Evolutionary conservation across 2,888 invertebrate species (phyloP).

Genomic region (Trachelus troglodyta): DNA sequence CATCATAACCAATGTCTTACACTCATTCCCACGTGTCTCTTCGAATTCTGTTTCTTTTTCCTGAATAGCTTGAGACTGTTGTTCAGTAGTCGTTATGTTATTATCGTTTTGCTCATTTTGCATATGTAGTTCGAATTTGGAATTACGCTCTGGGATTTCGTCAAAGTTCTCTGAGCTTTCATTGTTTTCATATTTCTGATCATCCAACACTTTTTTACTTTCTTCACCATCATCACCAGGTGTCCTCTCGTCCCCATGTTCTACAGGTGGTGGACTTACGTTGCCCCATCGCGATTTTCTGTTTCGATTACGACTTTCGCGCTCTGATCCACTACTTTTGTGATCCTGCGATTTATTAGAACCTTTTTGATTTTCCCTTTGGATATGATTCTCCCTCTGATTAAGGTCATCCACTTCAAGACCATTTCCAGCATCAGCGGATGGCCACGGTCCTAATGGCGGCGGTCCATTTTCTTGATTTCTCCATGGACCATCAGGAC

Average conservation of each 20-base stretch:
- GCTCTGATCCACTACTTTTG: conserved; percentile 29
- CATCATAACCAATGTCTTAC: background rate
- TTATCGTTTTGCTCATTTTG: background rate
- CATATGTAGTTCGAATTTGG: background rate
- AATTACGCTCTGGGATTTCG: conserved; percentile 13
- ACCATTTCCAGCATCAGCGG: conserved; percentile 38
- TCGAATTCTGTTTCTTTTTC: background rate
- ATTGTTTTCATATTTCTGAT: background rate
- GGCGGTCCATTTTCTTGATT: conserved; percentile 47
- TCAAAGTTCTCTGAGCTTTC: conserved; percentile 10
- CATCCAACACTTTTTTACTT: background rate
- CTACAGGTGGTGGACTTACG: conserved; percentile 39
- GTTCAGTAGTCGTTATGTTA: background rate
- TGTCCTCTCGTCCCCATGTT: conserved; percentile 4
- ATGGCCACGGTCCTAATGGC: conserved; percentile 36
- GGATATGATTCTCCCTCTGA: conserved; percentile 15
- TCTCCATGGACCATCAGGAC: conserved; percentile 49
- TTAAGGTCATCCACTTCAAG: conserved; percentile 10
- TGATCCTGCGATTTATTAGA: conserved; percentile 23
- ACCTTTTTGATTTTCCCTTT: conserved; percentile 21
- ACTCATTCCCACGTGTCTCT: background rate
- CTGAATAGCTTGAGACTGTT: background rate
- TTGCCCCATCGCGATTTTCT: conserved; percentile 42
- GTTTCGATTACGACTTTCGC: conserved; percentile 51
- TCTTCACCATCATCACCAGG: background rate